Evolutionary conservation across 2,797 vertebrate species (phyloP).

Genomic region (Jordanella pulchra): DNA sequence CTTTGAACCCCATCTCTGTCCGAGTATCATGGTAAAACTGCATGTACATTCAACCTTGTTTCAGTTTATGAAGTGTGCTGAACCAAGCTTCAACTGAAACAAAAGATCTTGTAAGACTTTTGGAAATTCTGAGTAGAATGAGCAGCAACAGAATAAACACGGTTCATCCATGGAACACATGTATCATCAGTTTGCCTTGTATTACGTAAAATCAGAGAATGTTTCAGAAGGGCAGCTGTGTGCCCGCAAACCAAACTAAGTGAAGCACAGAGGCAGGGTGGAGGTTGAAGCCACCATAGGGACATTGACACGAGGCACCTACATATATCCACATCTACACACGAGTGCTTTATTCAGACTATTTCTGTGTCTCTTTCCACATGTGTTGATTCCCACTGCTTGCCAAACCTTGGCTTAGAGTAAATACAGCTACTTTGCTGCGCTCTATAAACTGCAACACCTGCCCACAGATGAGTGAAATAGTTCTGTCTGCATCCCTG

Average conservation of each 20-base stretch:
- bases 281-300: conserved; percentile 62
- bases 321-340: conserved; percentile 12
- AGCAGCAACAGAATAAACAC: not conserved
- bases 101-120: not conserved
- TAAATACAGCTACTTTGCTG: conserved; percentile 68
- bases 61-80: not conserved
- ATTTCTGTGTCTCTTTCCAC: conserved; percentile 45
- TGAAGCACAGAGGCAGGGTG: conserved; percentile 58
- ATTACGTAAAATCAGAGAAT: conserved; percentile 11
- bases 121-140: not conserved
- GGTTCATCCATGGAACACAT: conserved; percentile 24
- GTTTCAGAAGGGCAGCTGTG: conserved; percentile 68
- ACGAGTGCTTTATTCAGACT: conserved; percentile 16
- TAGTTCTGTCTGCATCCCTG: conserved; percentile 27
- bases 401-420: conserved; percentile 48
- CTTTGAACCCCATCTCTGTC: not conserved
- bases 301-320: conserved; percentile 41
- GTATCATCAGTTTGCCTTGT: conserved; percentile 22
- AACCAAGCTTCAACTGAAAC: not conserved
- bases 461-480: conserved; percentile 61
- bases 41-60: not conserved
- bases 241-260: conserved; percentile 67
- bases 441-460: conserved; percentile 76
- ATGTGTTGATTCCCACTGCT: conserved; percentile 53
- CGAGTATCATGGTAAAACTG: not conserved